A percentile compares a stretch with the other conserved stretches of the same genome.
These are phyloP conservation scores for Dilophus febrilis DNA, from an alignment of 2,888 invertebrate species.

Conservation along the genomic window DNA sequence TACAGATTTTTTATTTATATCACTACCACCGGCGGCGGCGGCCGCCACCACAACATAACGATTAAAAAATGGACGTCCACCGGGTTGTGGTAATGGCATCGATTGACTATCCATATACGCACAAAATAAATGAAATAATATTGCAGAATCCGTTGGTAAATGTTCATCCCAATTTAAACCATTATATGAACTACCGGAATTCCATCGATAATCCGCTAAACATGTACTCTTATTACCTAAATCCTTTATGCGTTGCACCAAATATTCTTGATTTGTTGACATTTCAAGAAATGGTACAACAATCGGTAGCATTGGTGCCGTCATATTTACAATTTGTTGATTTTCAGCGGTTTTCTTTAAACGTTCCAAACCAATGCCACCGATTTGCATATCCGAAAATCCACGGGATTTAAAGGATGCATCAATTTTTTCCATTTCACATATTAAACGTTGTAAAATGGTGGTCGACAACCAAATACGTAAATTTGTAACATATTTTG, in stretches of 20 bases:
- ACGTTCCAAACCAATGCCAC: slow-evolving; percentile 52
- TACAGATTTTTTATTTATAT: slow-evolving; percentile 26
- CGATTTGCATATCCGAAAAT: slow-evolving; percentile 45
- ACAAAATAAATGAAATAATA: slow-evolving; percentile 69
- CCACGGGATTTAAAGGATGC: slow-evolving; percentile 51
- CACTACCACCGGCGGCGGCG: no score
- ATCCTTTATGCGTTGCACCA: slow-evolving; percentile 61
- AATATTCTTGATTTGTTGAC: slow-evolving; percentile 70
- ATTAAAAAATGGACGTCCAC: slow-evolving; percentile 41
- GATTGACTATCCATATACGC: slow-evolving; percentile 75
- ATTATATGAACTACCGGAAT: slow-evolving; percentile 55
- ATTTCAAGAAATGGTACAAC: slow-evolving; percentile 68
- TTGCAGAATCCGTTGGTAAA: slow-evolving; percentile 72
- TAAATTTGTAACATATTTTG: slow-evolving; percentile 63
- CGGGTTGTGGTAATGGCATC: slow-evolving; percentile 46
- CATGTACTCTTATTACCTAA: slow-evolving; percentile 71
- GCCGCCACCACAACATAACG: slow-evolving; percentile 31
- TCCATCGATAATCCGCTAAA: slow-evolving; percentile 80
- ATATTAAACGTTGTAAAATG: slow-evolving; percentile 54
- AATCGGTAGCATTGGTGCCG: slow-evolving; percentile 29
- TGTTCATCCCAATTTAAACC: slow-evolving; percentile 66
- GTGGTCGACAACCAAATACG: slow-evolving; percentile 78
- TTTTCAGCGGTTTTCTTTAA: slow-evolving; percentile 53
- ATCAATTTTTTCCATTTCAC: slow-evolving; percentile 57
- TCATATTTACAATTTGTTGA: slow-evolving; percentile 25